Conservation (phyloP, 2,888 invertebrate genomes). For the Trichogramma dendrolimi region DNA sequence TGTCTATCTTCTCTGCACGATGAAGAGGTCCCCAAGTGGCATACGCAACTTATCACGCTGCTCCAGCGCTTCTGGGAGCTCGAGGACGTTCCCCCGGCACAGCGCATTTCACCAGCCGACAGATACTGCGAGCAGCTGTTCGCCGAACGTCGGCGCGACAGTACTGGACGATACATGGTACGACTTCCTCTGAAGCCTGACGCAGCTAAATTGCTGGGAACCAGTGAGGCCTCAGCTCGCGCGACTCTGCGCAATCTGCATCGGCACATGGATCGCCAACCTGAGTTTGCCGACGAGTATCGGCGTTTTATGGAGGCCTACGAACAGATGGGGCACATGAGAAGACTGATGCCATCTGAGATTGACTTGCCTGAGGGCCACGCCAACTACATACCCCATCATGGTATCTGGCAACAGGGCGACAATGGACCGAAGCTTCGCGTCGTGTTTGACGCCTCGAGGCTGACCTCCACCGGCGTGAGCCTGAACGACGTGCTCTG, state of each 20-base stretch:
- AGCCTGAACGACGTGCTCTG: neutral
- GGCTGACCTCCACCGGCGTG: neutral
- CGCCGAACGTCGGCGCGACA: neutral
- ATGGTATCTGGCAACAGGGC: constrained; percentile 1
- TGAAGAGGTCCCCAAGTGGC: neutral
- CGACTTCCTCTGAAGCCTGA: neutral
- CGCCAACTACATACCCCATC: neutral
- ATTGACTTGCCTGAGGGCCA: neutral
- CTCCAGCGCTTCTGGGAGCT: neutral
- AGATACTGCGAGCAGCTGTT: neutral
- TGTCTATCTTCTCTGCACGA: neutral
- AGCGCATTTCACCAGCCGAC: neutral
- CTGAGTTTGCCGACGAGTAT: neutral
- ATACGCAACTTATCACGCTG: neutral
- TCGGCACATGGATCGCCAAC: neutral
- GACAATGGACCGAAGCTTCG: too few species aligned
- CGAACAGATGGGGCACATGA: neutral
- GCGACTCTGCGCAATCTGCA: too few species aligned
- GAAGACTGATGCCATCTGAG: neutral
- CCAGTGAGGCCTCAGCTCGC: too few species aligned
- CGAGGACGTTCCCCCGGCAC: neutral
- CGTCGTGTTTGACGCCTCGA: neutral
- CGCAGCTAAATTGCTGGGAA: too few species aligned
- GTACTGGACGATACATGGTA: neutral
- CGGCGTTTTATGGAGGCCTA: neutral